Base-by-base conservation (phyloP, 2,888 invertebrate genomes). In the Lutraria lutraria region DNA sequence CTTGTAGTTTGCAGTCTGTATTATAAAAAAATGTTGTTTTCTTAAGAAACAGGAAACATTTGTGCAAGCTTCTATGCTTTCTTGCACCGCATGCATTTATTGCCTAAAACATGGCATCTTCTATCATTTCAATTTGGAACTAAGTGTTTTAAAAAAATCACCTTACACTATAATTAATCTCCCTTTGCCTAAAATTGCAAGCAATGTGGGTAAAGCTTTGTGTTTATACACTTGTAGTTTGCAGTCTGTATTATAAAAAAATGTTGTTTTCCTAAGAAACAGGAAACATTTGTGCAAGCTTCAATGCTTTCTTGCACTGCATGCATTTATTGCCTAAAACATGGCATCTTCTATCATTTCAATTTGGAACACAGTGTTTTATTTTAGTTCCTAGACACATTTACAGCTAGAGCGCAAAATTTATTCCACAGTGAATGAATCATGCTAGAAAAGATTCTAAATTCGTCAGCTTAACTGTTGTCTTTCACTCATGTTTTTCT, bases 141-240 rank as follows among this genome's bases (percentile, higher is more conserved):
- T 25, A 12, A 68, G 63, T 68, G 63, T 68, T 76, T 76, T 76
- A 34, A n/a, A n/a, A n/a, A n/a, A n/a, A n/a, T n/a, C n/a, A n/a
- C n/a, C n/a, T n/a, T n/a, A n/a, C n/a, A n/a, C n/a, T n/a, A n/a
- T n/a, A n/a, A n/a, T n/a, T n/a, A n/a, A n/a, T n/a, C n/a, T n/a
- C n/a, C n/a, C n/a, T n/a, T n/a, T n/a, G n/a, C n/a, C n/a, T n/a
- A n/a, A 43, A 43, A 4, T 43, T 43, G 43, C 8, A 43, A 43
- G 43, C 8, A 43, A 43, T 43, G 43, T 8, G 43, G n/a, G 2
- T 43, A 2, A 43, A 43, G 43, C 8, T 2, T 43, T 43, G 43
- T 43, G 43, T 43, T n/a, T 43, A 43, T 43, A 8, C 43, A 43
- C 8, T 43, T n/a, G n/a, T n/a, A n/a, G n/a, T n/a, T n/a, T n/a